phyloP scores from a whole-genome alignment of 2,113 vertebrate species.

The Nestor notabilis region DNA sequence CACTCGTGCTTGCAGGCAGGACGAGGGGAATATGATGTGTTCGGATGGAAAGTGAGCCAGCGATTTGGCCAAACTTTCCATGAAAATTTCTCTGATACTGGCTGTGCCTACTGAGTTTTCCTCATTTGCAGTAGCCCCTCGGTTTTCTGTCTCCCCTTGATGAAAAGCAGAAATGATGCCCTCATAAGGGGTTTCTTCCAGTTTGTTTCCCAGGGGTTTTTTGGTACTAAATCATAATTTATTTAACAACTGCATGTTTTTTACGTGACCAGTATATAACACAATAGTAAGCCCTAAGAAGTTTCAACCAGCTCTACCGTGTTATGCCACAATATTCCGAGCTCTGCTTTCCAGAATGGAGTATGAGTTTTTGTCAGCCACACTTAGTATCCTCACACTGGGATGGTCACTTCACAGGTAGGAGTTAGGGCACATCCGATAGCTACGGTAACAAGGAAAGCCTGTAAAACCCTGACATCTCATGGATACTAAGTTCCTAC shows the following conservation, averaged over 20 bases:
- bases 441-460: background rate
- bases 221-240: background rate
- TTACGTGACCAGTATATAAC: background rate
- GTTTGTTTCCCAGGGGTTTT: background rate
- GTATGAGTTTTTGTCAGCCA: background rate
- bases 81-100: background rate
- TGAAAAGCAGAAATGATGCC: background rate
- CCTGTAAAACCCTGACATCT: background rate
- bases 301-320: background rate
- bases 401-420: background rate
- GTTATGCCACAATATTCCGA: background rate
- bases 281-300: background rate
- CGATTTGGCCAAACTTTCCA: background rate
- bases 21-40: fast-evolving
- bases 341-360: background rate
- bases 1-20: background rate
- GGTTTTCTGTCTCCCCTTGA: background rate
- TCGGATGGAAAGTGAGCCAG: background rate
- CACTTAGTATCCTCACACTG: background rate
- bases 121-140: background rate
- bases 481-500: background rate
- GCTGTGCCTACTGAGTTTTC: background rate
- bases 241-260: background rate
- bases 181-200: background rate
- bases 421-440: background rate